Percentiles rank a stretch among this genome's conserved stretches.
These are phyloP conservation scores for Meloidogyne exigua DNA, from an alignment of 1,140 invertebrate genomes.

Conservation along the genomic window DNA sequence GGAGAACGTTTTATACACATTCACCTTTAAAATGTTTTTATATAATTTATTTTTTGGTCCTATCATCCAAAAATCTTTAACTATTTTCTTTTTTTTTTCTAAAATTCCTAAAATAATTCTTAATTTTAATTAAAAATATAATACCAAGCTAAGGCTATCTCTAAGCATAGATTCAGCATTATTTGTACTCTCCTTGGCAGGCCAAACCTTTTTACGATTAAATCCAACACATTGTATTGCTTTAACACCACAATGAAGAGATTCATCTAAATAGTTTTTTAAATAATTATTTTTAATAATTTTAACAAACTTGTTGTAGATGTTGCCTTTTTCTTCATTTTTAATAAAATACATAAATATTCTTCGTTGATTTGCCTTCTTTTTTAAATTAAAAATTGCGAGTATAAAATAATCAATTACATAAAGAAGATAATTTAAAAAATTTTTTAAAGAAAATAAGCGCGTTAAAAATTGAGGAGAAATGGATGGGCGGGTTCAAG, in stretches of 20 bases:
- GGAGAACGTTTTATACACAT: neutral
- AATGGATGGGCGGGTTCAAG: neutral
- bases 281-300: neutral
- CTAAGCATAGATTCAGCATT: conserved; percentile 9
- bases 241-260: conserved; percentile 22
- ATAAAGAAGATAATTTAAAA: neutral
- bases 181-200: conserved; percentile 8
- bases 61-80: neutral
- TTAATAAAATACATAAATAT: too few relatives aligned
- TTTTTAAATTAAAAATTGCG: neutral
- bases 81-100: too few relatives aligned
- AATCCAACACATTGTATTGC: conserved; percentile 23
- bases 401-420: conserved; percentile 1
- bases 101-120: neutral
- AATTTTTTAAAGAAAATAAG: neutral
- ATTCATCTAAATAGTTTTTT: neutral
- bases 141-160: conserved; percentile 26
- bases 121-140: neutral
- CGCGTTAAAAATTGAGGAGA: neutral
- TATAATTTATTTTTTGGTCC: neutral
- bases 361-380: neutral
- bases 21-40: neutral
- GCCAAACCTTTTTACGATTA: conserved; percentile 16
- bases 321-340: neutral
- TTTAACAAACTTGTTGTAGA: neutral